phyloP scores from a whole-genome alignment of 37 sponge, comb jelly and placozoan genomes.

The Axinella damicornis region DNA sequence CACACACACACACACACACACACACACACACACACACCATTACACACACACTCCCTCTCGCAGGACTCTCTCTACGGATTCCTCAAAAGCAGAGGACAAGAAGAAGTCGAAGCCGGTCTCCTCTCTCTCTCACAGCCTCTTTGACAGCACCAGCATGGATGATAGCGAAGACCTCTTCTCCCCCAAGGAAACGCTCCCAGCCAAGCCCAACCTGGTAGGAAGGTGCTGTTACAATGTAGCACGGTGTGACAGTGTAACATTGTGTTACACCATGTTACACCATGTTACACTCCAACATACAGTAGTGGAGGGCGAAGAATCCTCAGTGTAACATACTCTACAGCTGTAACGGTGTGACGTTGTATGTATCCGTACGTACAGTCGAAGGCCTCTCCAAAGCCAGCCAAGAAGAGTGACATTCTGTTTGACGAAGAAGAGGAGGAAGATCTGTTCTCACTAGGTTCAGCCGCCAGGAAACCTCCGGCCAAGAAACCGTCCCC shows the following conservation, averaged over 20 bases:
- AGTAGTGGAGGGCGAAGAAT: not conserved
- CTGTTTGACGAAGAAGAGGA: too few relatives aligned
- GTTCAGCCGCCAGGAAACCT: too few relatives aligned
- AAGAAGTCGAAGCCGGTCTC: slow-evolving; percentile 31
- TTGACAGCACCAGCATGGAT: slow-evolving; percentile 43
- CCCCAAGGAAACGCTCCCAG: not conserved
- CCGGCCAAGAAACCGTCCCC: too few relatives aligned
- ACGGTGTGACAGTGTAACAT: too few relatives aligned
- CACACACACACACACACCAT: not conserved
- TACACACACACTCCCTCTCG: not conserved
- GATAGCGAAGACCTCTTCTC: slow-evolving; percentile 45
- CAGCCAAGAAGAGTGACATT: too few relatives aligned
- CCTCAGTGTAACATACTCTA: not conserved
- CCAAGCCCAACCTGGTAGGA: too few relatives aligned
- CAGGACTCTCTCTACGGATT: slow-evolving; percentile 1
- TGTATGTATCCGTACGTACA: too few relatives aligned
- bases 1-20: not conserved
- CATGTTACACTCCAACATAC: too few relatives aligned
- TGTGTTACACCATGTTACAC: too few relatives aligned
- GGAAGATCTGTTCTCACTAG: too few relatives aligned
- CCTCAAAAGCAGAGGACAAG: slow-evolving; percentile 16
- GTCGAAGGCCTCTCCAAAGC: too few relatives aligned
- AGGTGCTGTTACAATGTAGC: not conserved
- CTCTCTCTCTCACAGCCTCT: slow-evolving; percentile 54
- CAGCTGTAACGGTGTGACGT: not conserved